phyloP scores from a whole-genome alignment of 2,113 vertebrate species.

The Caloenas nicobarica region DNA sequence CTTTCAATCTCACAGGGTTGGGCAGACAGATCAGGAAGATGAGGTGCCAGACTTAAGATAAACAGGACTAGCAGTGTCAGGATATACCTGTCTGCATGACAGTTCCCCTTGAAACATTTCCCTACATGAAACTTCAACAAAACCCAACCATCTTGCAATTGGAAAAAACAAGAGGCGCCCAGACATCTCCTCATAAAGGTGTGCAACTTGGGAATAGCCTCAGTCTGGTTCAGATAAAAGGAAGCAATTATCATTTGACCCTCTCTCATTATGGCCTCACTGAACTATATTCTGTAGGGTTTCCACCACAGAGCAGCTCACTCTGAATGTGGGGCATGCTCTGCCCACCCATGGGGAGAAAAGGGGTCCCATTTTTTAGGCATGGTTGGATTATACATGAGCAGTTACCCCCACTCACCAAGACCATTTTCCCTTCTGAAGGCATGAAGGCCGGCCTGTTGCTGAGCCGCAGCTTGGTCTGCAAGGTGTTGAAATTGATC shows the following conservation, averaged over 20 bases:
- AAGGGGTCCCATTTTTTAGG: background rate
- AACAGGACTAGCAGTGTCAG: background rate
- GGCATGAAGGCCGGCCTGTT: constrained; percentile 99
- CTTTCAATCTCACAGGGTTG: background rate
- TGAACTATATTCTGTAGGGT: background rate
- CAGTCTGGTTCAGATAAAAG: background rate
- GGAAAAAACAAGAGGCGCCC: background rate
- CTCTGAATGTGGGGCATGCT: background rate
- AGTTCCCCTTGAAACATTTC: background rate
- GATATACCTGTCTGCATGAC: background rate
- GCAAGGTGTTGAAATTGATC: constrained; percentile 99
- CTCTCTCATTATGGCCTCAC: background rate
- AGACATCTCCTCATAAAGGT: background rate
- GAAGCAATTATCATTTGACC: background rate
- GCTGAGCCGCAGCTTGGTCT: constrained; percentile 98
- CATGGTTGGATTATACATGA: accelerated
- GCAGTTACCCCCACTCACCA: constrained; percentile 74
- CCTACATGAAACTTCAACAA: background rate
- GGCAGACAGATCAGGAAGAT: background rate
- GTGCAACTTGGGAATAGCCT: background rate
- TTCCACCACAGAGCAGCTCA: background rate
- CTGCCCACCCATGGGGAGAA: background rate
- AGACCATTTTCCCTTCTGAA: constrained; percentile 97
- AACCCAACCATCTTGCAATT: background rate
- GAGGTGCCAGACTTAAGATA: background rate